phyloP scores from a whole-genome alignment of 2,797 vertebrate genomes.

The Morelia viridis region DNA sequence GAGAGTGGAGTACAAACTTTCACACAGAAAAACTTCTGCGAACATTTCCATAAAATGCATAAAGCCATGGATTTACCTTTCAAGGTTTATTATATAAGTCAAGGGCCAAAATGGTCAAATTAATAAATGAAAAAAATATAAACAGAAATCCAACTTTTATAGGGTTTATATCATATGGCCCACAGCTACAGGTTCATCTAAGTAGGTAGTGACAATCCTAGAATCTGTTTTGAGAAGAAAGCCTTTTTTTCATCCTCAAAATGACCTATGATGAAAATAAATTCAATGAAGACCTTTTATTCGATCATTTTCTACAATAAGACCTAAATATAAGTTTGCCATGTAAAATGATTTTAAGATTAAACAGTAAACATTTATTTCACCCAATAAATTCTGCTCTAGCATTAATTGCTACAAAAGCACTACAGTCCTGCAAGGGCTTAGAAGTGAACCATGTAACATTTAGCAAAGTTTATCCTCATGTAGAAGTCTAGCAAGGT shows the following conservation, averaged over 20 bases:
- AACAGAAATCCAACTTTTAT: not conserved
- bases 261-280: not conserved
- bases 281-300: slow-evolving; percentile 8
- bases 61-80: slow-evolving; percentile 5
- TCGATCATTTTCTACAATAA: not conserved
- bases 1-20: not conserved
- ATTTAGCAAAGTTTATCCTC: not conserved
- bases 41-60: not conserved
- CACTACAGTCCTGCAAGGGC: not conserved
- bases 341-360: not conserved
- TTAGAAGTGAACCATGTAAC: not conserved
- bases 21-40: not conserved
- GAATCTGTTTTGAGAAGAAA: not conserved
- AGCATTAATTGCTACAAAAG: not conserved
- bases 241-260: not conserved
- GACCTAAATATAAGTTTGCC: not conserved
- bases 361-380: not conserved
- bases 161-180: not conserved
- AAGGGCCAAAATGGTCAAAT: not conserved
- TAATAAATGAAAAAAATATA: slow-evolving; percentile 7
- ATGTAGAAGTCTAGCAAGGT: not conserved
- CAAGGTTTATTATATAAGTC: not conserved
- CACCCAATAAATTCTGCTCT: not conserved
- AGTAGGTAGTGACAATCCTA: not conserved
- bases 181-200: not conserved